Evolutionary conservation across 92 coral and sea anemone species (phyloP).

Genomic region (Zoanthus gigantus): DNA sequence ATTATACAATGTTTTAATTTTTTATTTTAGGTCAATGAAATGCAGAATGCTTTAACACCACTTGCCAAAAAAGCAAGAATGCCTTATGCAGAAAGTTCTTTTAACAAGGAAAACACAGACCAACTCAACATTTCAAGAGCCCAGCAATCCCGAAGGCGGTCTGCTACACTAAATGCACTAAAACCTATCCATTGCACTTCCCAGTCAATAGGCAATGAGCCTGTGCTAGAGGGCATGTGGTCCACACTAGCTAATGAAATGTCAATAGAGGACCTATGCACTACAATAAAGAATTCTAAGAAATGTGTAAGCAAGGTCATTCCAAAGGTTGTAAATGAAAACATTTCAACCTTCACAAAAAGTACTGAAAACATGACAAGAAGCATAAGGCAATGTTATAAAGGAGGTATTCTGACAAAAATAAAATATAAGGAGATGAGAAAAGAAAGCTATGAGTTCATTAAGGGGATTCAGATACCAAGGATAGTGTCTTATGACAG

Average conservation of each 20-base stretch:
- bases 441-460: constrained; percentile 21
- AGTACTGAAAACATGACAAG: constrained; percentile 21
- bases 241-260: background rate
- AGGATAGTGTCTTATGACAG: constrained; percentile 45
- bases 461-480: constrained; percentile 26
- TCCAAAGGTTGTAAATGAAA: constrained; percentile 31
- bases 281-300: background rate
- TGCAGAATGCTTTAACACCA: too few relatives aligned
- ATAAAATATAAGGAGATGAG: constrained; percentile 44
- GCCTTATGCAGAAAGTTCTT: too few relatives aligned
- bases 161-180: background rate
- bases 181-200: background rate
- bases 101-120: background rate
- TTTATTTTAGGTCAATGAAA: too few relatives aligned
- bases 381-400: constrained; percentile 12
- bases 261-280: background rate
- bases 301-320: constrained; percentile 8
- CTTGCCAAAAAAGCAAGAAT: too few relatives aligned
- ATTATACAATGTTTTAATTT: too few relatives aligned
- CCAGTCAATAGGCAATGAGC: background rate
- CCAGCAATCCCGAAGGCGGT: background rate
- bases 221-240: background rate
- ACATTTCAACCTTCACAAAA: constrained; percentile 8
- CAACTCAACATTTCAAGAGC: background rate
- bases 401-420: constrained; percentile 44